Percentiles rank a stretch among this genome's conserved stretches.
Conservation (phyloP, 2,888 invertebrate species). For the Andricus quercusramuli region DNA sequence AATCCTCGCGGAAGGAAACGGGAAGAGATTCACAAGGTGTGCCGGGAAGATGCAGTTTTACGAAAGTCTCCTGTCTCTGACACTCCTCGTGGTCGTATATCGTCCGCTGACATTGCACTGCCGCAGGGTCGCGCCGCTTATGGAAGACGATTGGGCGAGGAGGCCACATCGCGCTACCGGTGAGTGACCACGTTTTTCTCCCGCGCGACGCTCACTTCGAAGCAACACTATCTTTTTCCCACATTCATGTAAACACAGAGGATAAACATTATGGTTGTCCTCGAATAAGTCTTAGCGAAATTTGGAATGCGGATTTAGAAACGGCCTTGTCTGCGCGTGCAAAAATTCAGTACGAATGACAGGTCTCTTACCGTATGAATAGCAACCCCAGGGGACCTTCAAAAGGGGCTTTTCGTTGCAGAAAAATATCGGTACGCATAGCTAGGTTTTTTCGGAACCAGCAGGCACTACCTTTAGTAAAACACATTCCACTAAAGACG, state of each 20-base stretch:
- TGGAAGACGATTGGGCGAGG: conserved; percentile 85
- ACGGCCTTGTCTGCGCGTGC: too few relatives aligned
- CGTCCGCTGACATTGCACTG: conserved; percentile 76
- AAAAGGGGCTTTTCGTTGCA: too few relatives aligned
- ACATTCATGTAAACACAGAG: background rate
- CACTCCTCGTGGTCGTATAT: conserved; percentile 73
- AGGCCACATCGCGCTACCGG: conserved; percentile 85
- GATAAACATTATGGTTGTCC: too few relatives aligned
- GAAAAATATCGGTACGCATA: too few relatives aligned
- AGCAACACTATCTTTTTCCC: background rate
- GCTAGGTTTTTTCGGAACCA: too few relatives aligned
- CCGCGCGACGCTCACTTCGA: conserved; percentile 31
- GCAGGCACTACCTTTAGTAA: too few relatives aligned
- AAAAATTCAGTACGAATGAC: too few relatives aligned
- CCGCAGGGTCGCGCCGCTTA: conserved; percentile 83
- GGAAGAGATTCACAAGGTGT: conserved; percentile 18
- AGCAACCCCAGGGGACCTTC: too few relatives aligned
- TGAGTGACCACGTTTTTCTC: conserved; percentile 78
- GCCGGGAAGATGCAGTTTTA: conserved; percentile 68
- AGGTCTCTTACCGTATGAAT: too few relatives aligned
- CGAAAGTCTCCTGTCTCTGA: conserved; percentile 64
- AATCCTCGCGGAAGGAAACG: conserved; percentile 28
- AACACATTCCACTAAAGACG: too few relatives aligned
- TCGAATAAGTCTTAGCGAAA: too few relatives aligned
- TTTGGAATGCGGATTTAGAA: too few relatives aligned